phyloP scores from a whole-genome alignment of 23 tunicate species.

The Trididemnum nubilum region DNA sequence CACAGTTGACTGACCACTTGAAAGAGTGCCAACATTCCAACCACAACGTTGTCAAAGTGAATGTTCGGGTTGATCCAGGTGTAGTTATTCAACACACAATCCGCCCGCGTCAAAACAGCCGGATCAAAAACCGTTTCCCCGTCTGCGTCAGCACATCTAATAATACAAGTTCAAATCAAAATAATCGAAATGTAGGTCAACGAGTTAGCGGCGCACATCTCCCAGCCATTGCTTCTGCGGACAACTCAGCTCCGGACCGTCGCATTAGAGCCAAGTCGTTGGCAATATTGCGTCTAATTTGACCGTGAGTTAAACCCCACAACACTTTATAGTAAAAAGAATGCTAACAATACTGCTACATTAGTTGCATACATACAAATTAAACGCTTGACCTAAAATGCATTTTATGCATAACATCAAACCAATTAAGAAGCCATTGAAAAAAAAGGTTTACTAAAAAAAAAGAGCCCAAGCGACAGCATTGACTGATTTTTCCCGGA shows the following conservation, averaged over 20 bases:
- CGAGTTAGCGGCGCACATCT: background rate
- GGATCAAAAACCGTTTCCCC: slow-evolving; percentile 23
- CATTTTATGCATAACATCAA: too few relatives aligned
- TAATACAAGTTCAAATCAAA: background rate
- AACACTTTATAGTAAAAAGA: too few relatives aligned
- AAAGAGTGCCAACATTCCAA: slow-evolving; percentile 87
- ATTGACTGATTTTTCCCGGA: too few relatives aligned
- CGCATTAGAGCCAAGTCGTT: background rate
- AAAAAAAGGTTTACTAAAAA: too few relatives aligned
- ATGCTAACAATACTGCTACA: too few relatives aligned
- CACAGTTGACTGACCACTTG: slow-evolving; percentile 86
- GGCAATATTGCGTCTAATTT: background rate
- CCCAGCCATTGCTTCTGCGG: background rate
- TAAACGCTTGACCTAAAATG: too few relatives aligned
- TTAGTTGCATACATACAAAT: too few relatives aligned
- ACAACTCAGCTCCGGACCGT: background rate
- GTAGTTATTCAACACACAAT: slow-evolving; percentile 44
- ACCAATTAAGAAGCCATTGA: too few relatives aligned
- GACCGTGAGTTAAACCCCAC: too few relatives aligned
- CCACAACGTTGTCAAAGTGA: slow-evolving; percentile 84
- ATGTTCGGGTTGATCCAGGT: slow-evolving; percentile 76
- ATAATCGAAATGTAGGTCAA: background rate
- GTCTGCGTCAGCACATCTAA: slow-evolving; percentile 43
- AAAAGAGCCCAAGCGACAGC: too few relatives aligned
- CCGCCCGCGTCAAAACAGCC: slow-evolving; percentile 26